Evolutionary conservation across 2,797 vertebrate genomes (phyloP).

Genomic region (Sitta carolinensis): DNA sequence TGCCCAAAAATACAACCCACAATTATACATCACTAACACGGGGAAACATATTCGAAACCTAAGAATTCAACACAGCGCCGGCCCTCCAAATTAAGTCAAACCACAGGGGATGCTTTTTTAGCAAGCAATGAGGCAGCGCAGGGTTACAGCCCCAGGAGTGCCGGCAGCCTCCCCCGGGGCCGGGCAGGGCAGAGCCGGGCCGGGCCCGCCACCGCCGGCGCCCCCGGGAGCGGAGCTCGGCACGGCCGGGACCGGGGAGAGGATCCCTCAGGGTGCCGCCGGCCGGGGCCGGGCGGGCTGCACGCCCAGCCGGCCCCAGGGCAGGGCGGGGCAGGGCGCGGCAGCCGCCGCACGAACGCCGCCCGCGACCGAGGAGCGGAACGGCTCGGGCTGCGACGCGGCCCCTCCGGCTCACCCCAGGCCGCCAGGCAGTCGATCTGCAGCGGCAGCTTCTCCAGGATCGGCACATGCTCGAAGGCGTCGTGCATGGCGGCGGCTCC

Average conservation of each 20-base stretch:
- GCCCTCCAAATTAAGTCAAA: fast-evolving
- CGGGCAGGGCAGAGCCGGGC: not conserved
- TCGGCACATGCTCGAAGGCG: constrained; percentile 93
- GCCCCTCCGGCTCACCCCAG: constrained; percentile 86
- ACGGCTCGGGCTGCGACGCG: not conserved
- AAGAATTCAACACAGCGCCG: not conserved
- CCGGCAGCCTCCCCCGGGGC: not conserved
- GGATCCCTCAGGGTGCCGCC: too few relatives aligned
- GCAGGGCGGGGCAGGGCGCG: too few relatives aligned
- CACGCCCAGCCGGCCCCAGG: too few relatives aligned
- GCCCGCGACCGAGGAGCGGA: fast-evolving
- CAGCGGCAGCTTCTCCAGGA: constrained; percentile 94
- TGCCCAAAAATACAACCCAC: not conserved
- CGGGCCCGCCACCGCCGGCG: too few relatives aligned
- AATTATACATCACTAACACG: fast-evolving
- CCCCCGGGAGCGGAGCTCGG: not conserved
- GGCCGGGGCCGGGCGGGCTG: too few relatives aligned
- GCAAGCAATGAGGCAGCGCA: fast-evolving
- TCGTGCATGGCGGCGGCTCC: constrained; percentile 85
- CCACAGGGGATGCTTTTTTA: fast-evolving
- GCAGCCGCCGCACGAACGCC: not conserved
- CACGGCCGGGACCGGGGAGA: not conserved
- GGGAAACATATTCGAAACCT: fast-evolving
- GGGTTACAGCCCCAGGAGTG: not conserved
- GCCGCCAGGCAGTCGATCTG: constrained; percentile 97